These are phyloP conservation scores for Peromyscus melanophrys DNA, from an alignment of 2,797 vertebrate species.

Conservation along the genomic window DNA sequence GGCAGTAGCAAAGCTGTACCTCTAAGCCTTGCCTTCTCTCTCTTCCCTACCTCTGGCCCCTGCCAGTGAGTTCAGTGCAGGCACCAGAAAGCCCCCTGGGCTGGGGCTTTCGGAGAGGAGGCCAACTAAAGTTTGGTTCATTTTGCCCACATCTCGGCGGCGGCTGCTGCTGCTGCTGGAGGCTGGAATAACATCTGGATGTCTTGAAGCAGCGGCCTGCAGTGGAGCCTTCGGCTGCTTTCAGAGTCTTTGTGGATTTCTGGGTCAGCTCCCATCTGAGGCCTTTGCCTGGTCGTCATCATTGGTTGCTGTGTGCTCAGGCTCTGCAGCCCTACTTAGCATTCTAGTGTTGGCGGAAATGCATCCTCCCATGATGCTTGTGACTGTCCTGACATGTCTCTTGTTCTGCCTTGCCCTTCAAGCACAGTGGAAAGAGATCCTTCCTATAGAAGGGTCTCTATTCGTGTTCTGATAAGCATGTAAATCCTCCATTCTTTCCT, in stretches of 20 bases:
- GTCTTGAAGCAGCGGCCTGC: conserved; percentile 27
- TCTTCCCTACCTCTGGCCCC: neutral
- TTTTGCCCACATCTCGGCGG: neutral
- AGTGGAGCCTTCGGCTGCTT: neutral
- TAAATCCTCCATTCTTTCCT: neutral
- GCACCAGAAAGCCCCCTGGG: neutral
- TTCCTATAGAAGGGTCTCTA: neutral
- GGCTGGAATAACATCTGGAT: neutral
- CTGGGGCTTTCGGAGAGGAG: neutral
- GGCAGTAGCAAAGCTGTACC: neutral
- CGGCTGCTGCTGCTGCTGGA: neutral
- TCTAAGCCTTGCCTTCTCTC: neutral
- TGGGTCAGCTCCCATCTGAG: neutral
- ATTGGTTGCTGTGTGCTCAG: neutral
- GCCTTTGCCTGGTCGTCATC: neutral
- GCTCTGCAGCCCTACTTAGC: neutral
- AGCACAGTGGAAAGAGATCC: neutral
- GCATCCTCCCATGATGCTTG: neutral
- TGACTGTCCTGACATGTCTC: neutral
- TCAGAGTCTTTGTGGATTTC: conserved; percentile 10
- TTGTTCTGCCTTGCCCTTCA: neutral
- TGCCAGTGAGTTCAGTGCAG: neutral
- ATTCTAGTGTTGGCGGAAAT: neutral
- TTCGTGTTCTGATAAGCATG: neutral
- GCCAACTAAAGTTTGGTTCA: neutral